These are phyloP conservation scores for Hucho hucho DNA, from an alignment of 2,113 vertebrate species.

Conservation along the genomic window DNA sequence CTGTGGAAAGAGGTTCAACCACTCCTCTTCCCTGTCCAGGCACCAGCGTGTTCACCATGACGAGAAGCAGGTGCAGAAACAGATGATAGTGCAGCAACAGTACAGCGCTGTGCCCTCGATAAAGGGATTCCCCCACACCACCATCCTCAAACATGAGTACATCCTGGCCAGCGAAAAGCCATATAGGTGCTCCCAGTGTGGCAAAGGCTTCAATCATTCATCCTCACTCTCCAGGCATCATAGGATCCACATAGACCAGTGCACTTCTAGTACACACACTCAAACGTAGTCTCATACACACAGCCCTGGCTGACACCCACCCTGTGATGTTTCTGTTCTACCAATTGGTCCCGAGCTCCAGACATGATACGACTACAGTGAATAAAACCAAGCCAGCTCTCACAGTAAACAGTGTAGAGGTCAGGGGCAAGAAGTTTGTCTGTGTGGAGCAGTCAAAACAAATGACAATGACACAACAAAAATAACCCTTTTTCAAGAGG, in stretches of 20 bases:
- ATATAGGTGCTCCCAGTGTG: constrained; percentile 78
- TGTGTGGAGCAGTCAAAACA: constrained; percentile 36
- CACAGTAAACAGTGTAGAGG: constrained; percentile 16
- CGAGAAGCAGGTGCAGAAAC: constrained; percentile 53
- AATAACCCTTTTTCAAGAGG: constrained; percentile 10
- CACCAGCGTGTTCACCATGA: constrained; percentile 78
- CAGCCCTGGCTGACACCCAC: background rate
- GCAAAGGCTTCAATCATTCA: constrained; percentile 81
- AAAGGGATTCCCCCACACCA: constrained; percentile 73
- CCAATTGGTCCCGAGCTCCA: constrained; percentile 35
- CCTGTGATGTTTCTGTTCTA: constrained; percentile 30
- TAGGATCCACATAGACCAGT: constrained; percentile 73
- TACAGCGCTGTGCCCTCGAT: constrained; percentile 65
- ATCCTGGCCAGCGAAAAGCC: constrained; percentile 71
- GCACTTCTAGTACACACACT: constrained; percentile 12
- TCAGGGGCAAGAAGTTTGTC: constrained; percentile 22
- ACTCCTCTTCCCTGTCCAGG: constrained; percentile 73
- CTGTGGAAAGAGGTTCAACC: constrained; percentile 78
- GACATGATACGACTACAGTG: constrained; percentile 22
- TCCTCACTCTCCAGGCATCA: constrained; percentile 79
- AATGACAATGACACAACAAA: background rate
- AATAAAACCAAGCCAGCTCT: constrained; percentile 28
- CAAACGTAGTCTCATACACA: background rate
- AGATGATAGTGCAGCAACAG: constrained; percentile 50
- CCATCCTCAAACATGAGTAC: constrained; percentile 73